These are phyloP conservation scores for Eulithis prunata DNA, from an alignment of 2,888 invertebrate genomes.

Conservation along the genomic window DNA sequence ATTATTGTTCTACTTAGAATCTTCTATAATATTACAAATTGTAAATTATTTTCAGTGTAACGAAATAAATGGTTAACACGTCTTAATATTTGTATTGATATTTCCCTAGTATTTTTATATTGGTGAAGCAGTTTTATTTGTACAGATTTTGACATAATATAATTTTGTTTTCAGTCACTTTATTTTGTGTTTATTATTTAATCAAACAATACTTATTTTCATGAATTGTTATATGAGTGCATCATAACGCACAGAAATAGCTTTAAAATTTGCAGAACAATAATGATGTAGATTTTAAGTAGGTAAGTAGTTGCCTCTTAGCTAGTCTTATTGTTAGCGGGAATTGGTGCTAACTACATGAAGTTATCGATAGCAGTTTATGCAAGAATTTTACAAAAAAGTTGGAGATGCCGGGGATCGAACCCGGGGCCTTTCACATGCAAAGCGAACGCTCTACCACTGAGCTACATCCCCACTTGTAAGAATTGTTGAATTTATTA, in stretches of 20 bases:
- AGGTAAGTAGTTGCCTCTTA: no score
- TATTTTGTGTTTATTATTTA: slow-evolving; percentile 21
- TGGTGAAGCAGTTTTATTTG: slow-evolving; percentile 36
- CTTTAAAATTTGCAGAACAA: no score
- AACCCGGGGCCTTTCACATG: slow-evolving; percentile 99
- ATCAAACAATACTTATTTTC: no score
- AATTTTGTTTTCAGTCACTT: slow-evolving; percentile 45
- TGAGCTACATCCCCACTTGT: slow-evolving; percentile 94
- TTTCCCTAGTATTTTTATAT: slow-evolving; percentile 47
- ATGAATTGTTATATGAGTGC: no score
- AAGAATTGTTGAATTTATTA: slow-evolving; percentile 4
- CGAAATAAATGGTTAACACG: slow-evolving; percentile 57
- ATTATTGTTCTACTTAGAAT: slow-evolving; percentile 33
- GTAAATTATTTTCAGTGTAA: slow-evolving; percentile 63
- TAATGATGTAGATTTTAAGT: no score
- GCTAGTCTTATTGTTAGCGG: no score
- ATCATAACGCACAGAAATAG: no score
- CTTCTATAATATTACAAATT: slow-evolving; percentile 44
- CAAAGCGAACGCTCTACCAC: slow-evolving; percentile 99
- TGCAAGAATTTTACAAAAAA: slow-evolving; percentile 38
- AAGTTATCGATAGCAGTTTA: neutral
- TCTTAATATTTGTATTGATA: slow-evolving; percentile 49
- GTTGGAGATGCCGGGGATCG: slow-evolving; percentile 96
- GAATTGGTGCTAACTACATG: no score
- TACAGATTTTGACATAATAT: slow-evolving; percentile 39